Conservation (phyloP, 2,113 vertebrate species). For the Pangasianodon gigas region DNA sequence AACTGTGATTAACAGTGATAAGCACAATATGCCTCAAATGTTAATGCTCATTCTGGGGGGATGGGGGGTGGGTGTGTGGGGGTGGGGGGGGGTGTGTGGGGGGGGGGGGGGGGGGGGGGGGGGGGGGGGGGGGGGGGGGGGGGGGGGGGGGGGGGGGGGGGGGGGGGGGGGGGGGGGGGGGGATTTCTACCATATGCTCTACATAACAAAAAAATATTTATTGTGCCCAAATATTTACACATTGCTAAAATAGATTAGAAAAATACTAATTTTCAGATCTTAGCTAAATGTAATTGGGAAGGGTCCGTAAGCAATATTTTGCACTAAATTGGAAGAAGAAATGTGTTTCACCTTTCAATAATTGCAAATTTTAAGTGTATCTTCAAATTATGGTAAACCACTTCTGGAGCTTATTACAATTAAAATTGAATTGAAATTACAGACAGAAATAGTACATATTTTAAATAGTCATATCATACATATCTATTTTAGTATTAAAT, state of each 20-base stretch:
- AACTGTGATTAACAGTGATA: not conserved
- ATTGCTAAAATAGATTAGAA: not conserved
- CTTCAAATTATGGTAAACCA: not conserved
- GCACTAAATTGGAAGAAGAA: not conserved
- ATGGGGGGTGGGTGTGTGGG: no score
- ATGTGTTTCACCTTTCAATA: not conserved
- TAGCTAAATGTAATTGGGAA: not conserved
- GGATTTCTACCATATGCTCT: not conserved
- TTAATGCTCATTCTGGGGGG: not conserved
- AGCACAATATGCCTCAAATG: not conserved
- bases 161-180: no score
- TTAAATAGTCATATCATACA: not conserved
- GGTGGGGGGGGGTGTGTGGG: no score
- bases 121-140: rapidly evolving
- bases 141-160: no score
- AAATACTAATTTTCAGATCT: not conserved
- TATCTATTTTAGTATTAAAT: not conserved
- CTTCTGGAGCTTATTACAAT: not conserved
- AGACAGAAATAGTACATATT: not conserved
- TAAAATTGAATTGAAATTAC: not conserved
- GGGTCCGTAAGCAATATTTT: not conserved
- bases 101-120: no score
- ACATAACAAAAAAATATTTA: slow-evolving; percentile 5
- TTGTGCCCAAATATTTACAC: not conserved
- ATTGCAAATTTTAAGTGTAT: not conserved